A percentile compares a stretch with the other conserved stretches of the same genome.
Conservation (phyloP, 2,113 vertebrate genomes). For the Brachypteracias leptosomus region DNA sequence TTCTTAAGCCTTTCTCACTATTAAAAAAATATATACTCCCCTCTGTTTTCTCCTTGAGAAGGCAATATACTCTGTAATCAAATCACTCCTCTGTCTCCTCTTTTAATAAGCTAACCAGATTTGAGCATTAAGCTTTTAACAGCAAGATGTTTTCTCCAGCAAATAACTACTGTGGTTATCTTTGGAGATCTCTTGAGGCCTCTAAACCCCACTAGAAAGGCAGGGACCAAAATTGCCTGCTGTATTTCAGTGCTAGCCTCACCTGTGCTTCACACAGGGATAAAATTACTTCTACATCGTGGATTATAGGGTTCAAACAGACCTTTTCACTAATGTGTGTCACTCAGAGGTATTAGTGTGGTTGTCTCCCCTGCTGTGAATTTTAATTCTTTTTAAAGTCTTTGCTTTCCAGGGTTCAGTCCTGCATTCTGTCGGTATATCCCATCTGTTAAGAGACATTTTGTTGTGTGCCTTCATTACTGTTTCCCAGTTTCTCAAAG, state of each 20-base stretch:
- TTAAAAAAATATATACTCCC: neutral
- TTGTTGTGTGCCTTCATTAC: neutral
- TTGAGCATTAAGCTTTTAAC: slow-evolving; percentile 33
- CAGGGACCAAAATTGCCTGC: neutral
- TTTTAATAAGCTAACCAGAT: slow-evolving; percentile 54
- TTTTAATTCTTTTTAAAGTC: neutral
- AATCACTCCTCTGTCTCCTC: slow-evolving; percentile 17
- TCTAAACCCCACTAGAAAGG: neutral
- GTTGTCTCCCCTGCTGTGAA: neutral
- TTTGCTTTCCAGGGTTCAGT: neutral
- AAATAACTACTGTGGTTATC: slow-evolving; percentile 17
- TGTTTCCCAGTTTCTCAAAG: neutral
- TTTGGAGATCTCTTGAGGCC: neutral
- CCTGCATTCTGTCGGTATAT: neutral
- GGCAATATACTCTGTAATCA: slow-evolving; percentile 26
- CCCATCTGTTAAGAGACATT: neutral
- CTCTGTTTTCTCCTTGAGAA: neutral
- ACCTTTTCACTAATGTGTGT: neutral
- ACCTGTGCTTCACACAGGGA: slow-evolving; percentile 27
- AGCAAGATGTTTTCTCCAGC: slow-evolving; percentile 34
- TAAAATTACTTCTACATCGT: slow-evolving; percentile 8
- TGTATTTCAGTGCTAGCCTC: neutral
- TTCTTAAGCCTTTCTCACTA: neutral
- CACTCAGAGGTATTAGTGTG: slow-evolving; percentile 13
- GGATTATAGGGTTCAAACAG: neutral